These are phyloP conservation scores for Ypsolopha sequella DNA, from an alignment of 2,888 invertebrate genomes.

Conservation along the genomic window DNA sequence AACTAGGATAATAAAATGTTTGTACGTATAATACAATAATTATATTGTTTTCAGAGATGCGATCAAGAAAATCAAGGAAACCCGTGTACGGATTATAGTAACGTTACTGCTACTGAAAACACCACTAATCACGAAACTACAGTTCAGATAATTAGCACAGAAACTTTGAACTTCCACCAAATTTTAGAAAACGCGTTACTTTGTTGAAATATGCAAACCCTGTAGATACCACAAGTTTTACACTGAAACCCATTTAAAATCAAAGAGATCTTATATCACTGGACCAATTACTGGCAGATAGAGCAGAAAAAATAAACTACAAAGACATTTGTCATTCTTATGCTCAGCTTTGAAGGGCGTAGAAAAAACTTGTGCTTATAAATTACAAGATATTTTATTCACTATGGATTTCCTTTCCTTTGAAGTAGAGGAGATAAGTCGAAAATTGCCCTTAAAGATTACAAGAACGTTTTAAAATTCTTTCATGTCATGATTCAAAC, in stretches of 20 bases:
- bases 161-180: background rate
- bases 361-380: conserved; percentile 10
- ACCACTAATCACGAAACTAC: background rate
- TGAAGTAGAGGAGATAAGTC: background rate
- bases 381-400: conserved; percentile 2
- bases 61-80: background rate
- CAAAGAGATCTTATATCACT: conserved; percentile 8
- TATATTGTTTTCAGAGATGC: background rate
- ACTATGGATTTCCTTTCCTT: background rate
- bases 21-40: background rate
- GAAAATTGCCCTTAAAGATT: background rate
- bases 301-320: conserved; percentile 6
- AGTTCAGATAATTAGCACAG: background rate
- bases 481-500: background rate
- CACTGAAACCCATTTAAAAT: conserved; percentile 9
- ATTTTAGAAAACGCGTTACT: conserved; percentile 4
- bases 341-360: conserved; percentile 9
- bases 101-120: background rate
- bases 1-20: too few relatives aligned
- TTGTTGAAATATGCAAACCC: conserved; percentile 7
- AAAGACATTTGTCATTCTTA: conserved; percentile 5
- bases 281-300: conserved; percentile 9
- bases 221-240: conserved; percentile 8
- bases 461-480: background rate
- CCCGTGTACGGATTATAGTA: background rate